Conservation (phyloP, 1,140 invertebrate genomes). For the Cotesia glomerata region DNA sequence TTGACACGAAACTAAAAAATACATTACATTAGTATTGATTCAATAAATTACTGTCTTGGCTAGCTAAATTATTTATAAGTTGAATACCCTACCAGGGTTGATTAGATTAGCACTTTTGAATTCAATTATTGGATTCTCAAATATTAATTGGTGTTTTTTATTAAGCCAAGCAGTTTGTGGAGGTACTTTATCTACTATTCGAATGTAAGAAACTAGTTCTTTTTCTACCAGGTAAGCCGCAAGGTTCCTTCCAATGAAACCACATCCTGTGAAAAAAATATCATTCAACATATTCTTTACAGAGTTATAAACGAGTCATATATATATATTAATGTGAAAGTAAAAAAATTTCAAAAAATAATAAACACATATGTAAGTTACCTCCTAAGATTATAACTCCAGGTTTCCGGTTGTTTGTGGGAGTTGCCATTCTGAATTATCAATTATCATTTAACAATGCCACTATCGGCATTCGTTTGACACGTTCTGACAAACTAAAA, state of each 20-base stretch:
- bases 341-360: no score
- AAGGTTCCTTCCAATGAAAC: slow-evolving; percentile 89
- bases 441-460: slow-evolving; percentile 26
- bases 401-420: slow-evolving; percentile 49
- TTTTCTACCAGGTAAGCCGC: slow-evolving; percentile 82
- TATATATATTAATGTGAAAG: no score
- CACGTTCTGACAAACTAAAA: neutral
- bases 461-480: slow-evolving; percentile 7
- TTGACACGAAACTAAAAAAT: slow-evolving; percentile 74
- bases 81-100: slow-evolving; percentile 75
- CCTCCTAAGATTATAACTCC: slow-evolving; percentile 57
- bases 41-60: neutral
- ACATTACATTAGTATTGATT: no score
- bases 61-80: neutral
- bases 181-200: slow-evolving; percentile 90
- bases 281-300: slow-evolving; percentile 29
- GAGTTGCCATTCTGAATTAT: slow-evolving; percentile 47
- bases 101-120: slow-evolving; percentile 92
- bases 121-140: slow-evolving; percentile 78
- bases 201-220: slow-evolving; percentile 75
- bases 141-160: slow-evolving; percentile 72
- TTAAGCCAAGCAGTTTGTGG: slow-evolving; percentile 91
- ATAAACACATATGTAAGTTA: slow-evolving; percentile 30
- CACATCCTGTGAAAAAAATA: slow-evolving; percentile 74
- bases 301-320: slow-evolving; percentile 2